Evolutionary conservation across 2,113 vertebrate genomes (phyloP), one percentile per base, ranked within the genome.

Genomic region (Ramphastos sulfuratus): DNA sequence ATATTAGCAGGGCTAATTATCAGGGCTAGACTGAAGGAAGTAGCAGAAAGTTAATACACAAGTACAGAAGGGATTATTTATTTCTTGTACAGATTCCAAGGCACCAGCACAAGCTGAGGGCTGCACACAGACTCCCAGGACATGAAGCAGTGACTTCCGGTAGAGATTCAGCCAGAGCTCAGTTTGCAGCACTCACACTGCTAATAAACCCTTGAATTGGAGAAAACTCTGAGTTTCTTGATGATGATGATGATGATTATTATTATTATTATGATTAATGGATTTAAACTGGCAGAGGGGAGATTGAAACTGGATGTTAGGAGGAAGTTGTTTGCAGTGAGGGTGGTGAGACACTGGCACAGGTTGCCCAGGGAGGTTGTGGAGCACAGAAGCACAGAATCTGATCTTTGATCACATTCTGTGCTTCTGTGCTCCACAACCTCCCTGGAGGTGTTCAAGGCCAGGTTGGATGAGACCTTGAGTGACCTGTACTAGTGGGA

Each of bases 1-100:
- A 2, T 50, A 59, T 91, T 82, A 92, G 67, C 73, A 69, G 80
- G 80, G 25, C 61, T 94, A 94, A 96, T 94, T 88, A 78, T 60
- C 95, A 56, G 65, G 75, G 85, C 69, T 83, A 78, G 80, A 67
- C 80, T 78, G 88, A 65, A 82, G 76, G 88, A 96, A 88, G 90
- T 58, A 81, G 37, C 65, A 44, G 73, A 60, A 93, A 95, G 90
- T 94, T 92, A 92, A 88, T 39, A 74, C 44, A 71, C 28, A 60
- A 90, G 72, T 94, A 61, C 61, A 90, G 85, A 58, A 88, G 85
- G 81, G 83, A 86, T 90, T 81, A 64, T 95, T 87, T 94, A 37
- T 78, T 83, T 81, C 85, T 78, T 94, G 92, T 83, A 31, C 46
- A 3, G 44, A 31, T 88, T 81, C 93, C 88, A 88, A 85, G 77